Percentiles rank a stretch among this genome's conserved stretches.
Conservation (phyloP, 1,140 invertebrate species). For the Papilio polytes region DNA sequence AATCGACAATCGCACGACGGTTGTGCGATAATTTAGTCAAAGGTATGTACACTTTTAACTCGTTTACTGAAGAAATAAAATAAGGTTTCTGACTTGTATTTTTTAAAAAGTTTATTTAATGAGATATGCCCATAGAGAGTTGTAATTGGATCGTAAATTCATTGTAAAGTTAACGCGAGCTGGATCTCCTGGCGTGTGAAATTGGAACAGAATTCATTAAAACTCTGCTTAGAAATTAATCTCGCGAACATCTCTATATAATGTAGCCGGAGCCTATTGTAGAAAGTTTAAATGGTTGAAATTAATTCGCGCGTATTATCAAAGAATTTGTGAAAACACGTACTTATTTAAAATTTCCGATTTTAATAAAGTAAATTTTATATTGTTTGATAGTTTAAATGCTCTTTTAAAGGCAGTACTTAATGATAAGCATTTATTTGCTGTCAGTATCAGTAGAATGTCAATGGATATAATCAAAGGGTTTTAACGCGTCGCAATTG, state of each 20-base stretch:
- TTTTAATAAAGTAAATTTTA: background rate
- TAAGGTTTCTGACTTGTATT: conserved; percentile 31
- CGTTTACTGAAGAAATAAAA: conserved; percentile 16
- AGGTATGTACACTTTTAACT: no score
- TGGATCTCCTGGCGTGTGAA: conserved; percentile 47
- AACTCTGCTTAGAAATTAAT: conserved; percentile 43
- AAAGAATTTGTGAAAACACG: background rate
- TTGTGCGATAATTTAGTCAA: no score
- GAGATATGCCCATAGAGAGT: conserved; percentile 40
- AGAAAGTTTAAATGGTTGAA: background rate
- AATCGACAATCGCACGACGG: no score
- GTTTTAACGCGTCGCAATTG: conserved; percentile 6
- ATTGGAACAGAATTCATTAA: conserved; percentile 52
- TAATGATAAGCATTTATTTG: background rate
- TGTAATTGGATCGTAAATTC: conserved; percentile 44
- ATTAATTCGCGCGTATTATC: background rate
- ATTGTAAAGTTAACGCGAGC: conserved; percentile 41
- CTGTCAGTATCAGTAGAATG: background rate
- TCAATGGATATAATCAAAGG: conserved; percentile 6
- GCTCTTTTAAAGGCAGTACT: no score
- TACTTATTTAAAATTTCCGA: background rate
- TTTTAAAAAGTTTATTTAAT: conserved; percentile 46
- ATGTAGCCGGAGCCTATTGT: conserved; percentile 6
- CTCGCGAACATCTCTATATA: conserved; percentile 13
- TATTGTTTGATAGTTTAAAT: background rate